Conservation (phyloP, 2,113 vertebrate genomes). For the Sciurus niger region DNA sequence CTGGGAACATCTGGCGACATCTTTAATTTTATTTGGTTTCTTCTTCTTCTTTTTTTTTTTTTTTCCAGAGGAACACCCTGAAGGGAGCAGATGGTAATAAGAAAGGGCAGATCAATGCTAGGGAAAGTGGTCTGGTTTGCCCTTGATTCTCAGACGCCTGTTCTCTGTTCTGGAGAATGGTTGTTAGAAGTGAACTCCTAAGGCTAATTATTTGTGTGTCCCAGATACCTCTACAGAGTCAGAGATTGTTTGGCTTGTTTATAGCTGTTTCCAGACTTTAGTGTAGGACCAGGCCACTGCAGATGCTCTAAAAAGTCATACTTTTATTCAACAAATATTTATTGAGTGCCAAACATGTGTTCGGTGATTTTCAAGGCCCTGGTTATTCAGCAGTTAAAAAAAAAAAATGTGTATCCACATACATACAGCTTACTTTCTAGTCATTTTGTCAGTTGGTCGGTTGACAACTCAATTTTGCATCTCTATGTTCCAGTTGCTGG, state of each 20-base stretch:
- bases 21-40: conserved; percentile 83
- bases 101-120: conserved; percentile 60
- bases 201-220: conserved; percentile 18
- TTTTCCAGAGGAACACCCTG: conserved; percentile 59
- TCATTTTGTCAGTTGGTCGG: neutral
- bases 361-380: neutral
- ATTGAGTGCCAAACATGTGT: neutral
- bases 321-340: neutral
- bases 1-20: conserved; percentile 79
- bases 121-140: conserved; percentile 61
- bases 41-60: neutral
- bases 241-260: conserved; percentile 13
- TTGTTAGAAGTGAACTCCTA: conserved; percentile 27
- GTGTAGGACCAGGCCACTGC: neutral
- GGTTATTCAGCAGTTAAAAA: neutral
- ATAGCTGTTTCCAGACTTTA: neutral
- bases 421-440: neutral
- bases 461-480: neutral
- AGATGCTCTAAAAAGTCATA: neutral
- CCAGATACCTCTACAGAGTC: neutral
- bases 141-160: conserved; percentile 51
- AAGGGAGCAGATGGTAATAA: conserved; percentile 80
- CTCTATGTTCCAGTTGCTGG: neutral
- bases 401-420: neutral
- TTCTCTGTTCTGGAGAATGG: neutral